Base-by-base conservation (phyloP, 2,888 invertebrate species). In the Choristoneura rosaceana region DNA sequence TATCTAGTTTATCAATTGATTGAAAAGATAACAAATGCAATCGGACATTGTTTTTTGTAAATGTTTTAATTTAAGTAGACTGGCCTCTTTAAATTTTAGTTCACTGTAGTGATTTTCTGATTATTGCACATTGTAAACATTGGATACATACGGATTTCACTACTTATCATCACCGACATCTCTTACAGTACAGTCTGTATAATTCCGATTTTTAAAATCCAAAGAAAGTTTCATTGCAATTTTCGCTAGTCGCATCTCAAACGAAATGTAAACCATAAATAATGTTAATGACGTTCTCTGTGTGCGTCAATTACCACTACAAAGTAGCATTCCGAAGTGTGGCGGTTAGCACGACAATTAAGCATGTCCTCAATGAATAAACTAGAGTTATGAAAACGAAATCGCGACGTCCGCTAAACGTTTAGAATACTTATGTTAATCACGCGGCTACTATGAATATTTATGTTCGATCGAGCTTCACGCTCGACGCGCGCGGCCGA, bases 321-420 rank as follows among this genome's bases (percentile, higher is more conserved):
- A 15, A 61, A 61, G 1, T 62, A 59, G 63, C 60, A 71, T 71
- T 71, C 67, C 71, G 17, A 58, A 71, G 47, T n/a, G 63, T 63
- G 38, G 8, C 10, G 25, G 47, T 15, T 64, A 34, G 62, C 67
- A 58, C 58, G 64, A 58, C 70, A 59, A 64, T 69, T 69, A 69
- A 41, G 63, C 64, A 71, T 62, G 67, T 68, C 71, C 64, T 69
- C 68, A 69, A 73, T 64, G 69, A 69, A 73, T 62, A 68, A 69
- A 64, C 73, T 52, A 52, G 50, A 73, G 73, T 73, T 69, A 73
- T 73, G 73, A 73, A 73, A 73, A 73, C 73, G 73, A 73, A 73
- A 73, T 73, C 73, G 73, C 68, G 69, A 73, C 69, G 68, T 73
- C 73, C 73, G 73, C 50, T 68, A 61, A 38, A 58, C 71, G 55